These are phyloP conservation scores for Acanthacorydalis orientalis DNA, from an alignment of 2,888 invertebrate species.

Conservation along the genomic window DNA sequence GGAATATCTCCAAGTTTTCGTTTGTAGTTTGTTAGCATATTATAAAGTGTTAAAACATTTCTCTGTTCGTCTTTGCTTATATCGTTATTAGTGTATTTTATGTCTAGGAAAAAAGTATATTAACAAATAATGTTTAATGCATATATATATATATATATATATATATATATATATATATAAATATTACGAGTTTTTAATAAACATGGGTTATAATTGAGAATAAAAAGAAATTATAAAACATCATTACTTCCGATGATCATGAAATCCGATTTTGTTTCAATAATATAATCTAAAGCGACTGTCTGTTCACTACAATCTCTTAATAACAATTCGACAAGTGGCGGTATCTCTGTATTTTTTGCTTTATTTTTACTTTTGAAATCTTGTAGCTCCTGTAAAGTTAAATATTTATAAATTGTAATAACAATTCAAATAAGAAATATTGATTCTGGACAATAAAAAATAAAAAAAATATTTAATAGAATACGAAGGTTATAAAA, in stretches of 20 bases:
- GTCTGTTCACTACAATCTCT: constrained; percentile 4
- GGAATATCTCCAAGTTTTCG: not conserved
- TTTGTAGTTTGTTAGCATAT: not conserved
- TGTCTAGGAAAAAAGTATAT: not conserved
- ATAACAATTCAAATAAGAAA: not conserved
- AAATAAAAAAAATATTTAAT: no score
- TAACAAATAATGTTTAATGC: not conserved
- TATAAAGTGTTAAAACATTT: not conserved
- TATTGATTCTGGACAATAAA: no score
- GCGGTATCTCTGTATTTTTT: not conserved
- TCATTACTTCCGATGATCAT: constrained; percentile 1
- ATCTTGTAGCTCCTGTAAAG: not conserved
- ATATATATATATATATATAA: no score
- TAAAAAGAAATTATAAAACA: not conserved
- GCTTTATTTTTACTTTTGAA: not conserved
- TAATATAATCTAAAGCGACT: constrained; percentile 1
- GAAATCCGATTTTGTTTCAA: constrained; percentile 1
- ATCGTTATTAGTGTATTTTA: not conserved
- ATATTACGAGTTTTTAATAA: no score
- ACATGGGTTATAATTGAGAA: no score
- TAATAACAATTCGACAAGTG: not conserved
- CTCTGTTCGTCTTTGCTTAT: constrained; percentile 1
- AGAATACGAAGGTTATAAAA: no score
- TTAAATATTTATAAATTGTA: not conserved
- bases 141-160: no score